These are phyloP conservation scores for Uropsilus gracilis DNA, from an alignment of 2,113 vertebrate species.

Conservation along the genomic window DNA sequence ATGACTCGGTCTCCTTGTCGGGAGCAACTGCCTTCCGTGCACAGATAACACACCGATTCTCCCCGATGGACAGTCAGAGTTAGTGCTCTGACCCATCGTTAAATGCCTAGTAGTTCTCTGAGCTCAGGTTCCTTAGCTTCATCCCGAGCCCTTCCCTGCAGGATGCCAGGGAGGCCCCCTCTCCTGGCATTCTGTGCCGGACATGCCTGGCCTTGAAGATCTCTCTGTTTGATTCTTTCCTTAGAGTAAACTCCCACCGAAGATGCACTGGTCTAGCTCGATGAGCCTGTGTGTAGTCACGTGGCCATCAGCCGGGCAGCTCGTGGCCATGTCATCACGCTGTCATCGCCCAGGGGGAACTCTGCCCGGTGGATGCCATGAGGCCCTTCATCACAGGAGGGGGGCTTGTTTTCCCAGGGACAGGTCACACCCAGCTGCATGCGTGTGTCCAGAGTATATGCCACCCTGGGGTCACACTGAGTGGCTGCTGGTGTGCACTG, in stretches of 20 bases:
- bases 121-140: not conserved
- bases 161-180: too few relatives aligned
- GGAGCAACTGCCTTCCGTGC: not conserved
- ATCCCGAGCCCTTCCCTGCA: not conserved
- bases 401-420: too few relatives aligned
- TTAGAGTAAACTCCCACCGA: slow-evolving; percentile 5
- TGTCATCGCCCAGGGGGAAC: not conserved
- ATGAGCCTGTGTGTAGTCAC: too few relatives aligned
- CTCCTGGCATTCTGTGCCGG: too few relatives aligned
- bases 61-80: not conserved
- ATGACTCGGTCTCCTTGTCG: too few relatives aligned
- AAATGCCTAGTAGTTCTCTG: not conserved
- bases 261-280: slow-evolving; percentile 4
- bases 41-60: not conserved
- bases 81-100: not conserved
- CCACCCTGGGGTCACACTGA: not conserved
- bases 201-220: not conserved
- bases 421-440: too few relatives aligned
- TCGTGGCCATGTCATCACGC: not conserved
- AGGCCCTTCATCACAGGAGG: too few relatives aligned
- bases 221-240: not conserved
- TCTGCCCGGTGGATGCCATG: too few relatives aligned
- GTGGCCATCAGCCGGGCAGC: too few relatives aligned
- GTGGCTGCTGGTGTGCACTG: not conserved
- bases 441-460: too few relatives aligned